Percentiles rank a stretch among this genome's conserved stretches.
Conservation (phyloP, 2,888 invertebrate species). For the Cephus pulcher region DNA sequence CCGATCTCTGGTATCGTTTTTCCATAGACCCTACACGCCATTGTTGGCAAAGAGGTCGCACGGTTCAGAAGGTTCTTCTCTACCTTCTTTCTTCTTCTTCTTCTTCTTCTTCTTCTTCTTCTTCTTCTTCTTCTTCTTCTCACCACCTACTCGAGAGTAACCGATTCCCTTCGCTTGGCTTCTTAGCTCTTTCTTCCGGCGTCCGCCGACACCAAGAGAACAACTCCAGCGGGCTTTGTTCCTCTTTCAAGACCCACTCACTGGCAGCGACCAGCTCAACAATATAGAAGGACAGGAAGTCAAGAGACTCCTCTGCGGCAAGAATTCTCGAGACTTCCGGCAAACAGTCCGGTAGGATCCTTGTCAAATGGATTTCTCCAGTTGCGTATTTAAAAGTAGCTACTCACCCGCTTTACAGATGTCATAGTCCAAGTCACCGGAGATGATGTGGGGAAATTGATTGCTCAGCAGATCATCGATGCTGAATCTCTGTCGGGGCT, state of each 20-base stretch:
- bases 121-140: too few relatives aligned
- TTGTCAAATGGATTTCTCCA: conserved; percentile 20
- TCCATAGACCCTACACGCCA: too few relatives aligned
- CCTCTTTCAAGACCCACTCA: background rate
- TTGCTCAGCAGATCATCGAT: conserved; percentile 76
- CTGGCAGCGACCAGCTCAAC: background rate
- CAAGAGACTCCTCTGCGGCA: conserved; percentile 24
- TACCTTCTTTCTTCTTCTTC: too few relatives aligned
- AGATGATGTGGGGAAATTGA: conserved; percentile 76
- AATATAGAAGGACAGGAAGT: background rate
- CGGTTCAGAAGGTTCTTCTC: too few relatives aligned
- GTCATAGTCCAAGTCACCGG: conserved; percentile 83
- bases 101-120: too few relatives aligned
- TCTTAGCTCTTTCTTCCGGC: too few relatives aligned
- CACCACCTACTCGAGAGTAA: too few relatives aligned
- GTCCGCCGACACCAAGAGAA: too few relatives aligned
- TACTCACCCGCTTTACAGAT: conserved; percentile 88
- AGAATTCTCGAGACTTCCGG: conserved; percentile 12
- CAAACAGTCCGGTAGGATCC: too few relatives aligned
- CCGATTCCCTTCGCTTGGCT: too few relatives aligned
- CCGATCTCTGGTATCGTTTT: background rate
- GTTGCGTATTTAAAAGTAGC: conserved; percentile 24
- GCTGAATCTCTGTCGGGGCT: conserved; percentile 68
- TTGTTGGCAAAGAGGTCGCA: too few relatives aligned
- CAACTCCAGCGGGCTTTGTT: too few relatives aligned